phyloP scores from a whole-genome alignment of 2,113 vertebrate genomes.

The Seriola aureovittata region DNA sequence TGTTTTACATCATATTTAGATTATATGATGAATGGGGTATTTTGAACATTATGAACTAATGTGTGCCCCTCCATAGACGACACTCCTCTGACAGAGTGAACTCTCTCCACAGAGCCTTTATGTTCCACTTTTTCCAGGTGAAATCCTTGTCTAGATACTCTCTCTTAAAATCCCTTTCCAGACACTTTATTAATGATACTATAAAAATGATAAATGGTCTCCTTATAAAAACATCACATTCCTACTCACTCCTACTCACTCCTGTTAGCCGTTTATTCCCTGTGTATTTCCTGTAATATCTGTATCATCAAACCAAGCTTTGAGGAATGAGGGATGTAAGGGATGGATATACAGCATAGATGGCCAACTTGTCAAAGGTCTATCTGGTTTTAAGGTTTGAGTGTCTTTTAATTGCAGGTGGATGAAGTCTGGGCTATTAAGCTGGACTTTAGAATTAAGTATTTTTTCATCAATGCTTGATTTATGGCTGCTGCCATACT shows the following conservation, averaged over 20 bases:
- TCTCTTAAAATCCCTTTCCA: constrained; percentile 66
- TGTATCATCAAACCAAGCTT: constrained; percentile 41
- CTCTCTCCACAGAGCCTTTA: constrained; percentile 15
- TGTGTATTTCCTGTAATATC: constrained; percentile 53
- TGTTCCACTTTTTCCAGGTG: constrained; percentile 36
- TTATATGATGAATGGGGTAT: constrained; percentile 3
- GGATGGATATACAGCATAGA: not conserved
- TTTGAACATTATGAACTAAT: constrained; percentile 2
- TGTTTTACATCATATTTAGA: constrained; percentile 11
- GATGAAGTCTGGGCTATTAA: constrained; percentile 8
- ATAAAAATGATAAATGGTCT: constrained; percentile 79
- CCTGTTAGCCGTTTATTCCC: constrained; percentile 45
- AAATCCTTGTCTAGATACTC: constrained; percentile 50
- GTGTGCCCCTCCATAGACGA: not conserved
- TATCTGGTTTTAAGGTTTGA: not conserved
- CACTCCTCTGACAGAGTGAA: constrained; percentile 11
- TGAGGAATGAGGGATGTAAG: constrained; percentile 18
- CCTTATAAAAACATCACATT: constrained; percentile 78
- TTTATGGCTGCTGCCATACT: constrained; percentile 33
- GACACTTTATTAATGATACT: constrained; percentile 78
- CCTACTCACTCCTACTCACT: constrained; percentile 59
- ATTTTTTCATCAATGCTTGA: constrained; percentile 18
- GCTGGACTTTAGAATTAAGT: not conserved
- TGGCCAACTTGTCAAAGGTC: not conserved
- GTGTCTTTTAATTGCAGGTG: constrained; percentile 30